These are phyloP conservation scores for Geopemphigus sp. DNA, from an alignment of 1,140 invertebrate species.

Conservation along the genomic window DNA sequence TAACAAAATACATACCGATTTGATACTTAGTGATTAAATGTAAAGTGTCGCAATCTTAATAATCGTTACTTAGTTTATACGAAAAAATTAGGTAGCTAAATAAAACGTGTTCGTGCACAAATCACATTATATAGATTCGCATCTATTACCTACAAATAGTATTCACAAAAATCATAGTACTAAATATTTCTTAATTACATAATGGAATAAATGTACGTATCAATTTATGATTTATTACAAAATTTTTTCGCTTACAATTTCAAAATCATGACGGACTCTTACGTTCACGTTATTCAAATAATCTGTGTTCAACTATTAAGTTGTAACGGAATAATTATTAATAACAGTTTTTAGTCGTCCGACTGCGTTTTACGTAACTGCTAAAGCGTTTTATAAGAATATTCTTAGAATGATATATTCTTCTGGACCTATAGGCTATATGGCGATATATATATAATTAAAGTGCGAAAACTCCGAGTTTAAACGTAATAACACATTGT, in stretches of 20 bases:
- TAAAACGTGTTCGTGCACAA: background rate
- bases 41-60: background rate
- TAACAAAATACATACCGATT: background rate
- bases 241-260: background rate
- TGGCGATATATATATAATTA: background rate
- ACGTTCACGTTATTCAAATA: background rate
- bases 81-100: too few species aligned
- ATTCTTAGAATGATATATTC: background rate
- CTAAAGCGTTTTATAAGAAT: background rate
- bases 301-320: background rate
- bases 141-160: background rate
- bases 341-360: constrained; percentile 9
- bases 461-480: background rate
- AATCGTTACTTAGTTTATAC: background rate
- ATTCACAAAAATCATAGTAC: background rate
- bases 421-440: background rate
- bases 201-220: background rate
- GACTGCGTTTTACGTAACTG: background rate
- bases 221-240: background rate
- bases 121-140: background rate
- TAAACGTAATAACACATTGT: constrained; percentile 17
- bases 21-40: background rate
- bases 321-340: background rate
- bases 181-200: constrained; percentile 4
- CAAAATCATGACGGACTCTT: background rate